phyloP scores from a whole-genome alignment of 1,140 invertebrate species.

The Pachyrhynchus sulphureomaculatus region DNA sequence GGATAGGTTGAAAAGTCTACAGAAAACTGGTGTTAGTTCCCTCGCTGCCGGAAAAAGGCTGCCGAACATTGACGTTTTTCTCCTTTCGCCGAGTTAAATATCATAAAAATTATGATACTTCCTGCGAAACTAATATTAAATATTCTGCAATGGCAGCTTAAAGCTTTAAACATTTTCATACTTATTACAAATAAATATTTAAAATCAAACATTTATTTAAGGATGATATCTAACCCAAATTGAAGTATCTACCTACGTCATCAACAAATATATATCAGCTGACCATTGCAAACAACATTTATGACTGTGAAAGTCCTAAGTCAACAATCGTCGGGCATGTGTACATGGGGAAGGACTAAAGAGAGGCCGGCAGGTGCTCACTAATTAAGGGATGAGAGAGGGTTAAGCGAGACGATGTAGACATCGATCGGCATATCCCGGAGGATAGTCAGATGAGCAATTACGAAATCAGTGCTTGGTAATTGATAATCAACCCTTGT shows the following conservation, averaged over 20 bases:
- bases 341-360: conserved; percentile 20
- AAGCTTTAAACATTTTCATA: no score
- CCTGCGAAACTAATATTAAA: no score
- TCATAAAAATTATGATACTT: no score
- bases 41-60: no score
- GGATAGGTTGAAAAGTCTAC: no score
- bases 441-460: conserved; percentile 43
- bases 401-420: conserved; percentile 39
- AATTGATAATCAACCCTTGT: conserved; percentile 42
- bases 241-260: background rate
- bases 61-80: no score
- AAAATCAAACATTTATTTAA: no score
- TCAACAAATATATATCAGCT: conserved; percentile 1
- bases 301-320: conserved; percentile 33
- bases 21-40: no score
- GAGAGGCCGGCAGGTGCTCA: conserved; percentile 25
- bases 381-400: conserved; percentile 42
- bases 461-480: conserved; percentile 42
- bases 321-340: conserved; percentile 32
- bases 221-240: no score
- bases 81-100: no score
- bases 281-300: conserved; percentile 18
- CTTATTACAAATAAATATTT: no score
- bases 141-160: no score
- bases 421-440: conserved; percentile 44